These are phyloP conservation scores for Tokudaia tokunoshimensis DNA, from an alignment of 2,797 vertebrate genomes.

Conservation along the genomic window DNA sequence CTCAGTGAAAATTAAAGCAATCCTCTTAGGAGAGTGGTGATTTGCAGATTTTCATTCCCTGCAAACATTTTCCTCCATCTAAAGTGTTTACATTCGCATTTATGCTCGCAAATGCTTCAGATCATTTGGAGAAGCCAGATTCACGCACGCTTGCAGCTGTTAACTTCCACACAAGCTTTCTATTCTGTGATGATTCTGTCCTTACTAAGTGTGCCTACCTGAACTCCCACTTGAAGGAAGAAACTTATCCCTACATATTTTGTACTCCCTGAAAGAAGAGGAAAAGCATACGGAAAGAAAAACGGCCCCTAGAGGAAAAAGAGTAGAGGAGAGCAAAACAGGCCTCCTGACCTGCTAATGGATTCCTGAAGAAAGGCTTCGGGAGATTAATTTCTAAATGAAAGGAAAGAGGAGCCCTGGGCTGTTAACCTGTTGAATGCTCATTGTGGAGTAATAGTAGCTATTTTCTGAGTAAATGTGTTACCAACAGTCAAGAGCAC, in stretches of 20 bases:
- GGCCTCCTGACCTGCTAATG: conserved; percentile 64
- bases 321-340: conserved; percentile 67
- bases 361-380: conserved; percentile 68
- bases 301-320: background rate
- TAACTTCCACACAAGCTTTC: conserved; percentile 16
- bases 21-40: background rate
- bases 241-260: conserved; percentile 41
- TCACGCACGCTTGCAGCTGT: conserved; percentile 8
- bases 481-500: conserved; percentile 69
- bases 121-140: background rate
- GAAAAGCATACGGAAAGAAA: background rate
- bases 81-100: conserved; percentile 63
- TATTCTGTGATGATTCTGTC: background rate
- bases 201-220: conserved; percentile 9
- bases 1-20: conserved; percentile 44
- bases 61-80: background rate
- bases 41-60: conserved; percentile 65
- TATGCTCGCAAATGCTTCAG: background rate
- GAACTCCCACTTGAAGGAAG: background rate
- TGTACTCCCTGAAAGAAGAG: conserved; percentile 46
- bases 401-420: conserved; percentile 57
- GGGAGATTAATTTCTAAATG: conserved; percentile 59
- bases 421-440: conserved; percentile 58
- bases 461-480: conserved; percentile 72
- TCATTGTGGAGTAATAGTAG: conserved; percentile 61